Conservation (phyloP, 2,888 invertebrate species). For the Steromphala cineraria region DNA sequence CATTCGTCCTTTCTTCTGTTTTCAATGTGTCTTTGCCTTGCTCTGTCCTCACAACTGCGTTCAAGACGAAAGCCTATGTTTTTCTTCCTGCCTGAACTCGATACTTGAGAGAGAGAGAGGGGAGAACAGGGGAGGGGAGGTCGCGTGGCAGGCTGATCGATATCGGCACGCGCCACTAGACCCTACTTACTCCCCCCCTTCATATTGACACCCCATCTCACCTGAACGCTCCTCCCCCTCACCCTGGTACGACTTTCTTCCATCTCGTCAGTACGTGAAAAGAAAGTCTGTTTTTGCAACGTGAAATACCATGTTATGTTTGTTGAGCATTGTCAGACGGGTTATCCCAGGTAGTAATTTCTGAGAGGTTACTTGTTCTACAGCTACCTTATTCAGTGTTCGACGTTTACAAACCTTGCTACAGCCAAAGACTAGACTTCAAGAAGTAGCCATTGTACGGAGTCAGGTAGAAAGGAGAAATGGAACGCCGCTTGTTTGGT, state of each 20-base stretch:
- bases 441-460: background rate
- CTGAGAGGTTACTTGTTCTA: too few relatives aligned
- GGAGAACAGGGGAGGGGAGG: background rate
- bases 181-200: background rate
- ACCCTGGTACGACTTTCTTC: background rate
- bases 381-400: too few relatives aligned
- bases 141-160: slow-evolving; percentile 2
- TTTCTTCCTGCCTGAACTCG: slow-evolving; percentile 8
- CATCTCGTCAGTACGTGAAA: background rate
- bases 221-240: background rate
- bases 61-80: background rate
- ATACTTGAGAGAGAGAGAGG: background rate
- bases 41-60: background rate
- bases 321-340: background rate
- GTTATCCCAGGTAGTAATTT: too few relatives aligned
- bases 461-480: background rate
- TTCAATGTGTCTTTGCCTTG: background rate
- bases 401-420: too few relatives aligned
- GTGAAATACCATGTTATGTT: slow-evolving; percentile 1
- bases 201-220: background rate
- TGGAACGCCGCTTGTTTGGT: background rate
- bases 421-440: background rate
- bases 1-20: slow-evolving; percentile 5
- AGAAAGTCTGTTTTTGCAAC: background rate
- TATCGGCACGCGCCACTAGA: background rate